Evolutionary conservation across 1,140 invertebrate species (phyloP), one percentile per base, ranked within the genome.

Genomic region (Magallana angulata): DNA sequence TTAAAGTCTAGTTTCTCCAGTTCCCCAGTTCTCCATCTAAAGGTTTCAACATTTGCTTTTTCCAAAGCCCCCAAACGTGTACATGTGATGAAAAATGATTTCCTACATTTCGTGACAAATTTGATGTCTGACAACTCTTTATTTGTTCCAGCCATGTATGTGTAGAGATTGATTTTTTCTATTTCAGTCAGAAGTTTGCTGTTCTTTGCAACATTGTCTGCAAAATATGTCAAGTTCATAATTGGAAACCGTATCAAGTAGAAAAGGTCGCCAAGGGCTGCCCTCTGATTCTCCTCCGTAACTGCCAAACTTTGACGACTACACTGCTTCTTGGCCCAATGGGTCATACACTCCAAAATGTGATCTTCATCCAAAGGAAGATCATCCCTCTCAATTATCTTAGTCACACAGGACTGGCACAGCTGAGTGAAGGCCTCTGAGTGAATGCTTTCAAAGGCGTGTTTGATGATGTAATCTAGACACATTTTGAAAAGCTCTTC

Each of bases 211-310:
- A 87, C 86, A 64, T 84, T 87, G 18, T 57, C n/a, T 8, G 71
- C 84, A 83, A 89, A 89, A 57, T 64, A 85, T 24, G 59, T 58
- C 11, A 62, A 30, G 56, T 85, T 57, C 86, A 89, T 84, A 14
- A 89, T 57, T 0, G 88, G 88, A 36, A 89, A 89, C 48, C 88
- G 57, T n/a, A 89, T 71, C 14, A 81, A 36, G 60, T 87, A 87
- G n/a, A 89, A 24, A 8, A 86, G 16, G 58, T 88, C 64, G 24
- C 90, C 88, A 16, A 90, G 60, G 68, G 58, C 85, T 3, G 9
- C 36, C n/a, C 88, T 58, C 18, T 57, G 18, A 58, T 86, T 84
- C 11, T 57, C 56, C 7, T 82, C 60, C 9, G 57, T 87, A 14
- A 80, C 16, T 16, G 14, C 30, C 12, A 86, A 9, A 48, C 84